Evolutionary conservation across 1,140 invertebrate species (phyloP), one percentile per base, ranked within the genome.

Genomic region (Drosophila hydei): DNA sequence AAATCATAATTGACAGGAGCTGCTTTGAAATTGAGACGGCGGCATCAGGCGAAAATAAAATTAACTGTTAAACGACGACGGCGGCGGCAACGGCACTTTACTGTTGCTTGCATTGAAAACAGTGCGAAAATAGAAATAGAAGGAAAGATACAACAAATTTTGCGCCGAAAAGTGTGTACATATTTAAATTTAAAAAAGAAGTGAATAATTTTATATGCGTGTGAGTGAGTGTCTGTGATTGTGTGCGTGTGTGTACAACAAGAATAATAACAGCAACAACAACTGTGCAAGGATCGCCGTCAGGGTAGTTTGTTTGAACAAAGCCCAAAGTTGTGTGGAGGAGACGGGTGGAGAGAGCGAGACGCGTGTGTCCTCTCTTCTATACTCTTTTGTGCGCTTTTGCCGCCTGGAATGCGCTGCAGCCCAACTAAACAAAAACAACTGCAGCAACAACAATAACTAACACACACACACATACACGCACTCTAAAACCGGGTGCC

Each of bases 261-360:
- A 70, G 36, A 77, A 62, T 59, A 64, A 75, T 45, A 79, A 78
- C 38, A 79, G 69, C 72, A 83, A 75, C 72, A 73, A 55, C 54
- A 61, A 65, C 54, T 68, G 61, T 67, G 55, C 50, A 68, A 73
- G 80, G 80, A 85, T 85, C 56, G 63, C 64, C 56, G 64, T 69
- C 77, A 77, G 81, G 81, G 81, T 85, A 87, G 81, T 87, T 85
- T 85, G 79, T 79, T 79, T 71, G 64, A 74, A 84, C 76, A 84
- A 85, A 78, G 72, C 71, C 71, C 62, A 75, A 64, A 77, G 58
- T 69, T 42, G 4, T 16, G 9, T 19, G 25, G 21, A 5, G 12
- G 2, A 30, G 58, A 45, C 23, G 56, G 40, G 58, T 36, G 67
- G 43, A 50, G 42, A 19, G 51, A 50, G 33, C 12, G 51, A 14